These are phyloP conservation scores for silkworm (Bombyx mori) DNA, from an alignment of 1,140 invertebrate genomes.

Conservation along the genomic window ASM3026992v2 NC_085130.1:11451501-11452000, in stretches of 20 bases:
- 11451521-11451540: no score
- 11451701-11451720: slow-evolving; percentile 40
- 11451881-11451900: slow-evolving; percentile 47
- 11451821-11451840: slow-evolving; percentile 53
- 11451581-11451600: slow-evolving; percentile 41
- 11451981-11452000: slow-evolving; percentile 46
- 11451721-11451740: slow-evolving; percentile 55
- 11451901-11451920: slow-evolving; percentile 48
- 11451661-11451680: slow-evolving; percentile 36
- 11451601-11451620: slow-evolving; percentile 51
- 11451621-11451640: slow-evolving; percentile 45
- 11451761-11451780: slow-evolving; percentile 56
- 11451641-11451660: slow-evolving; percentile 39
- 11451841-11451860: slow-evolving; percentile 47
- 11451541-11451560: background rate
- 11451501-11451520: no score
- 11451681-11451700: slow-evolving; percentile 49
- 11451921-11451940: slow-evolving; percentile 41
- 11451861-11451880: slow-evolving; percentile 45
- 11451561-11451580: slow-evolving; percentile 25
- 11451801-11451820: slow-evolving; percentile 54
- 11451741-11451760: slow-evolving; percentile 54
- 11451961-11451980: slow-evolving; percentile 45
- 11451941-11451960: slow-evolving; percentile 51
- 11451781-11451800: slow-evolving; percentile 47